Percentiles rank a stretch among this genome's conserved stretches.
Conservation (phyloP, 2,888 invertebrate genomes). For the Papilio protenor region DNA sequence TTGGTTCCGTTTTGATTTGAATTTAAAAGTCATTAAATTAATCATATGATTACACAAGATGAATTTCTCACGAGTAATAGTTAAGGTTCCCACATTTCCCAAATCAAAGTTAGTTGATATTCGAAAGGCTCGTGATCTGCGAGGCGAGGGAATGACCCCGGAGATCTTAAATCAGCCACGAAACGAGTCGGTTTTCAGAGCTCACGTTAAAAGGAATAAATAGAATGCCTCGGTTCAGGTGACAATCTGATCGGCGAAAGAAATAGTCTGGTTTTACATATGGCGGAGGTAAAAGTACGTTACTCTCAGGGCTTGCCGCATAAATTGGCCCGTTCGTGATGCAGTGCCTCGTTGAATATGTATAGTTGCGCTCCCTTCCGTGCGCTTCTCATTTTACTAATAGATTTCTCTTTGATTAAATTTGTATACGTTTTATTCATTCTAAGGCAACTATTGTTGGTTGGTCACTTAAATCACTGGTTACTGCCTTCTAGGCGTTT, state of each 20-base stretch:
- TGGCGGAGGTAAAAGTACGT: constrained; percentile 78
- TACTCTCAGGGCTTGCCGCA: constrained; percentile 80
- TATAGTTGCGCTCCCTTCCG: constrained; percentile 84
- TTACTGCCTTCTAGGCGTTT: constrained; percentile 57
- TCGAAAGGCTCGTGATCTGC: constrained; percentile 45
- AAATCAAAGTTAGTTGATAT: constrained; percentile 25
- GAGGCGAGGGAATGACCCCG: constrained; percentile 44
- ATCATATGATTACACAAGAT: neutral
- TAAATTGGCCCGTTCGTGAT: constrained; percentile 84
- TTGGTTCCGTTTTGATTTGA: neutral
- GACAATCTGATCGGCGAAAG: constrained; percentile 76
- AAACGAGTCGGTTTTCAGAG: constrained; percentile 54
- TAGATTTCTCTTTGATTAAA: constrained; percentile 85
- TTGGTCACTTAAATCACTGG: constrained; percentile 73
- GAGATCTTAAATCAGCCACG: constrained; percentile 52
- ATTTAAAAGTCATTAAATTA: neutral
- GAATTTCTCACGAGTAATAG: neutral
- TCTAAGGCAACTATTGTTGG: constrained; percentile 76
- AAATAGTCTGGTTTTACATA: constrained; percentile 82
- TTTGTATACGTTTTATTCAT: constrained; percentile 84
- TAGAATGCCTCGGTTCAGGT: constrained; percentile 63
- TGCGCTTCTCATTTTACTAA: constrained; percentile 84
- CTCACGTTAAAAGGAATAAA: constrained; percentile 54
- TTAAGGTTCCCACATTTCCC: neutral
- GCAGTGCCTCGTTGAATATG: constrained; percentile 84